Conservation (phyloP, 2,797 vertebrate species). For the Garrulus glandarius region DNA sequence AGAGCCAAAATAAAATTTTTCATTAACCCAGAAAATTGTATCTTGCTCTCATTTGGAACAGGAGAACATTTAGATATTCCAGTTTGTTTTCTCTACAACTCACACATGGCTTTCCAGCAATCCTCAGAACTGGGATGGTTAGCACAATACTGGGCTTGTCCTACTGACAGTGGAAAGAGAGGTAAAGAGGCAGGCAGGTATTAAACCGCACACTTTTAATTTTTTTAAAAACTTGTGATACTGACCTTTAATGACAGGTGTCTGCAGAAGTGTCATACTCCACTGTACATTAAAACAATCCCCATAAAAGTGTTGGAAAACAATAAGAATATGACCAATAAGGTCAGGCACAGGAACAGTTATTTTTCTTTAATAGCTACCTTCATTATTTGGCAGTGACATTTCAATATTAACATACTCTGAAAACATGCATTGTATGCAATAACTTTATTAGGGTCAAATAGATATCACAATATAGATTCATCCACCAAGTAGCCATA, state of each 20-base stretch:
- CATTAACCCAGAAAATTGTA: background rate
- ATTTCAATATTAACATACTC: slow-evolving; percentile 17
- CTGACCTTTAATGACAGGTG: background rate
- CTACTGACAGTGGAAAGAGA: background rate
- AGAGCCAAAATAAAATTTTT: background rate
- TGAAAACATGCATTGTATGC: slow-evolving; percentile 63
- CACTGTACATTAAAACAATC: background rate
- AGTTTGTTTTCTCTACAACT: background rate
- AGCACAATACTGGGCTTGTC: background rate
- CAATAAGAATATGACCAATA: background rate
- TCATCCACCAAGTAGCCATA: slow-evolving; percentile 75
- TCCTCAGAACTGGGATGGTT: background rate
- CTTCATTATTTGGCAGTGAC: background rate
- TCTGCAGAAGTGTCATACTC: background rate
- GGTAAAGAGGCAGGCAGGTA: slow-evolving; percentile 7
- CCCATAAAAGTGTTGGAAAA: background rate
- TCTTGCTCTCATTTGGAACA: background rate
- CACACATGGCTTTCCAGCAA: background rate
- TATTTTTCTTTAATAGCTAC: slow-evolving; percentile 2
- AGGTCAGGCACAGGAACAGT: background rate
- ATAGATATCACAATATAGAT: slow-evolving; percentile 81
- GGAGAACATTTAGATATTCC: background rate
- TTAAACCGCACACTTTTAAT: slow-evolving; percentile 8
- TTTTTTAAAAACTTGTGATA: background rate
- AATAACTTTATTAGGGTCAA: slow-evolving; percentile 83